A percentile compares a stretch with the other conserved stretches of the same genome.
Conservation (phyloP, 1,140 invertebrate genomes). For the Stegodyphus dumicola region DNA sequence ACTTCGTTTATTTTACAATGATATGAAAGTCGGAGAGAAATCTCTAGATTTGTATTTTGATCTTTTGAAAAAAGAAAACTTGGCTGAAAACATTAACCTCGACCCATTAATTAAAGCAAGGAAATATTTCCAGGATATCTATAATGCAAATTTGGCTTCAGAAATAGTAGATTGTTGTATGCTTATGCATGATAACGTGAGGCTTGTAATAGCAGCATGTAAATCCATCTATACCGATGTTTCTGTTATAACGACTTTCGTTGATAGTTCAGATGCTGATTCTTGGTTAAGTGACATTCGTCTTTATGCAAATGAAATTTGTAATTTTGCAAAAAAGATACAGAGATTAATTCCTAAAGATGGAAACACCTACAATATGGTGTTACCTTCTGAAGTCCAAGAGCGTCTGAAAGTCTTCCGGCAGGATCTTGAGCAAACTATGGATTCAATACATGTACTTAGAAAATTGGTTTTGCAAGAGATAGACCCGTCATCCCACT, state of each 20-base stretch:
- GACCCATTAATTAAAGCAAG: conserved; percentile 89
- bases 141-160: conserved; percentile 78
- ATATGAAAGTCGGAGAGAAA: conserved; percentile 91
- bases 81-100: conserved; percentile 91
- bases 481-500: too few species aligned
- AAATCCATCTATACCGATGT: conserved; percentile 80
- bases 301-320: conserved; percentile 79
- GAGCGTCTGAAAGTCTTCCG: too few species aligned
- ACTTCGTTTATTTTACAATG: conserved; percentile 86
- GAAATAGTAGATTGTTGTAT: conserved; percentile 74
- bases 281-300: conserved; percentile 82
- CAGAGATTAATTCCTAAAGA: conserved; percentile 69
- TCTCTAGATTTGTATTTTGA: conserved; percentile 90
- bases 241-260: conserved; percentile 41
- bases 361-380: too few species aligned
- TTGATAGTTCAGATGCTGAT: conserved; percentile 68
- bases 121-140: conserved; percentile 78
- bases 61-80: conserved; percentile 84
- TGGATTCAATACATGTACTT: too few species aligned
- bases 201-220: conserved; percentile 75
- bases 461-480: too few species aligned
- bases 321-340: conserved; percentile 85
- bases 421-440: too few species aligned
- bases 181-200: conserved; percentile 75
- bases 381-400: too few species aligned